Base-by-base conservation (phyloP, 1,140 invertebrate genomes). In the Ridgeia piscesae region DNA sequence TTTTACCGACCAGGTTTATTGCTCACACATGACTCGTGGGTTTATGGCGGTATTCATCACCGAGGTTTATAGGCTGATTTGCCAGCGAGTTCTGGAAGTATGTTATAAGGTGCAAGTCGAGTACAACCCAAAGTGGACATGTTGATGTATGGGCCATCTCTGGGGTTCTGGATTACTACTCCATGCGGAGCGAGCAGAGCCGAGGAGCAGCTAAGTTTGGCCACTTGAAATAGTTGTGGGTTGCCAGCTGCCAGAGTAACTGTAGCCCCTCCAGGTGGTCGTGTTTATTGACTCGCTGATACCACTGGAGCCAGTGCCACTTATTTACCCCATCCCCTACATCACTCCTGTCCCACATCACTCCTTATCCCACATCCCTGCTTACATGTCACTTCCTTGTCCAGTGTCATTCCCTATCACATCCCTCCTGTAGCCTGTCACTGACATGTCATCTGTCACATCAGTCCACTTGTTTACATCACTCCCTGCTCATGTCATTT, bases 211-310 rank as follows among this genome's bases (percentile, higher is more conserved):
- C 58, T 77, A 77, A 77, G 58, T 77, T 77, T 77, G 58, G 58
- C 58, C 58, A 77, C 58, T 77, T 77, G 58, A 77, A 77, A 77
- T 77, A 77, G 58, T 77, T 77, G 58, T 77, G 58, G 58, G 58
- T 77, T 77, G 17, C 58, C 58, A 77, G 58, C 58, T 77, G 58
- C 27, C 58, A 27, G 17, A 27, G 58, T 77, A 77, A 77, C 58
- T 77, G 58, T 77, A 77, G 0, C 17, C 58, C 58, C 27, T 77
- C 58, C 58, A 77, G 58, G 58, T 77, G 58, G 58, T 77, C 11
- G 58, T 77, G 58, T 77, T 77, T 77, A 77, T 77, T 77, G 58
- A 77, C 58, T 77, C 27, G 58, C 58, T 77, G 58, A 77, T 77
- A 77, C 58, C 58, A 77, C 58, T 77, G 58, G 58, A 77, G 58